Evolutionary conservation across 2,113 vertebrate species (phyloP), one percentile per base, ranked within the genome.

Genomic region (Phainopepla nitens): DNA sequence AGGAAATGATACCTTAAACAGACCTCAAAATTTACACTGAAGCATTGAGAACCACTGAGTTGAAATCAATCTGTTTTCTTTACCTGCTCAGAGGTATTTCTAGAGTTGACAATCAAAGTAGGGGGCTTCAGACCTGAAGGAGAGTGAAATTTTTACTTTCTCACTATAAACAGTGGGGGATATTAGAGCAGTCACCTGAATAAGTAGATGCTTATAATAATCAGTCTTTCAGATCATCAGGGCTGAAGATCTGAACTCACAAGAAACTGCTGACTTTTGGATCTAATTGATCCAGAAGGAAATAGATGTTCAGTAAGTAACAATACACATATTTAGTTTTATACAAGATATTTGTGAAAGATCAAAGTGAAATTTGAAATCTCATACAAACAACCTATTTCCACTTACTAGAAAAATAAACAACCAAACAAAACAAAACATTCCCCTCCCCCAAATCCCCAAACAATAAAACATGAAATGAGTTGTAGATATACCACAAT

Each of bases 401-500:
- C 4, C 8, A 31, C 5, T 31, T 56, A 35, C 6, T 12, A 60
- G 51, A 41, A 83, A 60, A 80, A 54, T 28, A 79, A 42, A 2
- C 5, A 60, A 57, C 1, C 0, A 14, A 58, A n/a, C 4, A 19
- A 47, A 53, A 2, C 5, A 47, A 70, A 64, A 23, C 2, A 5
- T 24, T 5, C 1, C 0, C 3, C 5, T 5, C 1, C 1, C 4
- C 13, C 3, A 49, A 22, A 2, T 0, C 3, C 31, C 19, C 13
- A 47, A 53, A 33, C 6, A 45, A 20, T 8, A 21, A 68, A 75
- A 47, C 5, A 23, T 11, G 42, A 47, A 66, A 82, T 57, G 11
- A 35, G 4, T 50, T 36, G 21, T 44, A 17, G 21, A 21, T 36
- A 44, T 22, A 6, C 11, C 17, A 47, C 5, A 36, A 15, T 28